These are phyloP conservation scores for Drosophila buzzatii DNA, from an alignment of 2,888 invertebrate species.

Conservation along the genomic window DNA sequence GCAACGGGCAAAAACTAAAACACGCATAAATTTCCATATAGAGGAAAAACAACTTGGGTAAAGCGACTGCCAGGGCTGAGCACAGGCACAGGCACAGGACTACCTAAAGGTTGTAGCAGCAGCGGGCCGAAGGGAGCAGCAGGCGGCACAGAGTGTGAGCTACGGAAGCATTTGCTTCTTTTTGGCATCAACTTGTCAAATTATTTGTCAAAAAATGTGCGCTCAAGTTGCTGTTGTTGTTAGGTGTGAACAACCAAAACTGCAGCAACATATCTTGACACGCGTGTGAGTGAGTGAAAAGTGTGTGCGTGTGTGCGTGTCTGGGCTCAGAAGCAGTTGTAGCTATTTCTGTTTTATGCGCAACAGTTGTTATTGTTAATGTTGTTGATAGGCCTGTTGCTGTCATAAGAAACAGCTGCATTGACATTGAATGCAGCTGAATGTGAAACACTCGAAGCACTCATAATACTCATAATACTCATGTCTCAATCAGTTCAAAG, in stretches of 20 bases:
- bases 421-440: conserved; percentile 68
- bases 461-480: conserved; percentile 8
- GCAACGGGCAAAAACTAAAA: conserved; percentile 45
- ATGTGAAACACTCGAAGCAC: neutral
- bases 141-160: neutral
- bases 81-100: neutral
- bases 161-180: conserved; percentile 30
- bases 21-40: conserved; percentile 59
- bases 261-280: conserved; percentile 68
- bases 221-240: conserved; percentile 28
- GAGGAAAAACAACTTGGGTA: conserved; percentile 27
- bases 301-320: conserved; percentile 9
- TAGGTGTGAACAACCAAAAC: conserved; percentile 67
- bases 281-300: conserved; percentile 34
- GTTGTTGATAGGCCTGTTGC: conserved; percentile 52
- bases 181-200: conserved; percentile 63
- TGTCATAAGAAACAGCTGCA: conserved; percentile 70
- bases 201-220: conserved; percentile 48
- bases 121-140: neutral
- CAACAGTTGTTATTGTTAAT: conserved; percentile 44
- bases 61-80: neutral
- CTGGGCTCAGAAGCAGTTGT: conserved; percentile 1
- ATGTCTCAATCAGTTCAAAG: conserved; percentile 27
- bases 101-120: neutral
- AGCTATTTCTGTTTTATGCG: conserved; percentile 38